These are phyloP conservation scores for Xiphias gladius DNA, from an alignment of 2,113 vertebrate species.

Conservation along the genomic window DNA sequence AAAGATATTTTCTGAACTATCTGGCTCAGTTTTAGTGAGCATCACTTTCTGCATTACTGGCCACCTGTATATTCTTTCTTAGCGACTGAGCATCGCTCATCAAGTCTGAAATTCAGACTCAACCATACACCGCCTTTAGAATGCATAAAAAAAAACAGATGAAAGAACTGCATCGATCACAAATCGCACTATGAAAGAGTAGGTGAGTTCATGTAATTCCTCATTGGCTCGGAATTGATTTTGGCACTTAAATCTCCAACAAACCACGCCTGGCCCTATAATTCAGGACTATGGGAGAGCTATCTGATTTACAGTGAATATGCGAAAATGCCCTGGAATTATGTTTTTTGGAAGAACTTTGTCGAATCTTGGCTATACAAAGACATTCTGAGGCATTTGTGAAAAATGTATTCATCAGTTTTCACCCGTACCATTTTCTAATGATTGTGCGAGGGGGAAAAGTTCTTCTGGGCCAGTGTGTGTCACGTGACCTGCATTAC, in stretches of 20 bases:
- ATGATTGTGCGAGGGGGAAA: too few species aligned
- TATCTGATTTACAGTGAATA: too few species aligned
- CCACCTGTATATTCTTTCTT: background rate
- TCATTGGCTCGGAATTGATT: background rate
- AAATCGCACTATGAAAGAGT: background rate
- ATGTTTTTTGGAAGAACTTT: too few species aligned
- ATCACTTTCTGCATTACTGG: background rate
- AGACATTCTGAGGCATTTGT: too few species aligned
- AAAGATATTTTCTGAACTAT: constrained; percentile 14
- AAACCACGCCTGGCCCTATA: background rate
- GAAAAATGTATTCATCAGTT: too few species aligned
- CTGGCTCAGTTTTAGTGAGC: background rate
- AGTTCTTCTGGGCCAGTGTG: too few species aligned
- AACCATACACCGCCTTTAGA: background rate
- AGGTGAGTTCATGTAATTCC: background rate
- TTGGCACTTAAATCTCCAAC: background rate
- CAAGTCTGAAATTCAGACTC: too few species aligned
- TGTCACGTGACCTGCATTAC: too few species aligned
- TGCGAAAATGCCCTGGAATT: too few species aligned
- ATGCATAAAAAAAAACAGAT: background rate
- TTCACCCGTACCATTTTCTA: too few species aligned
- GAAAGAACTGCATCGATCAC: background rate
- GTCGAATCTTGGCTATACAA: too few species aligned
- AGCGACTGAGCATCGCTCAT: background rate
- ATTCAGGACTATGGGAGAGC: background rate